Conservation (phyloP, 2,888 invertebrate species). For the Serrognathus titanus region DNA sequence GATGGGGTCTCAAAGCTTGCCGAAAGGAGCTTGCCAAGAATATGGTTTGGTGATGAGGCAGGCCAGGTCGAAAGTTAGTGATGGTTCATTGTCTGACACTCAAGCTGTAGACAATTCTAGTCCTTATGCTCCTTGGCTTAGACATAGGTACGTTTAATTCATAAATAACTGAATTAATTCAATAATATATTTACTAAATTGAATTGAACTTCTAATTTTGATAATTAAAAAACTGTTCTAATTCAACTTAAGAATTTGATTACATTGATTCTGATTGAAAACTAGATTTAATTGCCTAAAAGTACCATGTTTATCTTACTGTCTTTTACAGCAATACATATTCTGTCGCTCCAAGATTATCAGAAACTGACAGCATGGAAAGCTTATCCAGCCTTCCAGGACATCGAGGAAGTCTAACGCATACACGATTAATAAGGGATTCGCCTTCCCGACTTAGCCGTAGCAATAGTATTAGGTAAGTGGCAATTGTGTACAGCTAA, state of each 20-base stretch:
- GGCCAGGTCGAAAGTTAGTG: constrained; percentile 53
- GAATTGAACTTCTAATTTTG: too few relatives aligned
- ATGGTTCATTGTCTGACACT: constrained; percentile 83
- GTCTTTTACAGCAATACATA: constrained; percentile 60
- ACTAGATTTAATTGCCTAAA: too few relatives aligned
- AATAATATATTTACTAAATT: too few relatives aligned
- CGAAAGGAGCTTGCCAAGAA: constrained; percentile 58
- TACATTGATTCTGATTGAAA: too few relatives aligned
- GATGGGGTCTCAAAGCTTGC: constrained; percentile 82
- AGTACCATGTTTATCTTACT: too few relatives aligned
- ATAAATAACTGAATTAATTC: too few relatives aligned
- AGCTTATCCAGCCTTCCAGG: constrained; percentile 60
- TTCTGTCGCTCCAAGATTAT: constrained; percentile 70
- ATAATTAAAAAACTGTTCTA: too few relatives aligned
- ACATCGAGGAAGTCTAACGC: constrained; percentile 68
- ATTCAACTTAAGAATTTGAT: too few relatives aligned
- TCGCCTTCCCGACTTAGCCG: constrained; percentile 75
- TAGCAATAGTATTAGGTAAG: constrained; percentile 90
- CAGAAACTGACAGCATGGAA: constrained; percentile 89
- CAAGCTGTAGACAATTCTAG: constrained; percentile 81
- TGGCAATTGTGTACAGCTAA: too few relatives aligned
- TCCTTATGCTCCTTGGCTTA: constrained; percentile 81
- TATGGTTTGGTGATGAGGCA: constrained; percentile 47
- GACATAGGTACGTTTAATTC: constrained; percentile 63
- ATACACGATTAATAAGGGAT: constrained; percentile 64